These are phyloP conservation scores for Labeo rohita DNA, from an alignment of 2,113 vertebrate genomes.

Conservation along the genomic window DNA sequence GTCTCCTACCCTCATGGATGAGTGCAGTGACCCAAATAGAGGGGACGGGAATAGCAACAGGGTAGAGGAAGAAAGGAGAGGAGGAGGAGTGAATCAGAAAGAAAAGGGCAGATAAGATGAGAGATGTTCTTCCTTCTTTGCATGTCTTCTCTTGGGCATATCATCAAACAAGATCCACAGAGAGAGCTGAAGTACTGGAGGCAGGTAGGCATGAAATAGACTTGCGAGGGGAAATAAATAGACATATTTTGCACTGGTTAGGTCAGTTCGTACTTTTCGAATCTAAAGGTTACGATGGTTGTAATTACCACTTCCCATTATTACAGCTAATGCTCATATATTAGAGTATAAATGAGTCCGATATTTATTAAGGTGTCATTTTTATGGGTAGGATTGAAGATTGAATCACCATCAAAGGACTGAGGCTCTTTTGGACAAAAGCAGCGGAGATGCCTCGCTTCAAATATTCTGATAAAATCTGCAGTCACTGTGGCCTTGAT, in stretches of 20 bases:
- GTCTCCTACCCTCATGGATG: constrained; percentile 43
- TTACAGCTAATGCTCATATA: background rate
- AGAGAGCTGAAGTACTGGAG: background rate
- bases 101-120: constrained; percentile 20
- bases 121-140: constrained; percentile 21
- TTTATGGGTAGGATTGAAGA: background rate
- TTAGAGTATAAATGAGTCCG: background rate
- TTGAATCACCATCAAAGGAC: background rate
- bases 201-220: constrained; percentile 33
- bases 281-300: background rate
- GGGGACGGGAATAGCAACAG: constrained; percentile 54
- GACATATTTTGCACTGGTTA: background rate
- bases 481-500: constrained; percentile 28
- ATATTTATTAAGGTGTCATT: background rate
- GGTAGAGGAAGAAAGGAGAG: constrained; percentile 40
- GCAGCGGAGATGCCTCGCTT: background rate
- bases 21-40: constrained; percentile 58
- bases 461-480: background rate
- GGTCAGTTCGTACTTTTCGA: background rate
- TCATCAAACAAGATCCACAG: background rate
- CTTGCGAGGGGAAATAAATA: constrained; percentile 4
- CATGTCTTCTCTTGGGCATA: constrained; percentile 33
- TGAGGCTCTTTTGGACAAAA: background rate
- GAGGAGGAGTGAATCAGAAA: constrained; percentile 31
- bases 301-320: background rate